These are phyloP conservation scores for Hippoglossus stenolepis DNA, from an alignment of 2,113 vertebrate genomes.

Conservation along the genomic window DNA sequence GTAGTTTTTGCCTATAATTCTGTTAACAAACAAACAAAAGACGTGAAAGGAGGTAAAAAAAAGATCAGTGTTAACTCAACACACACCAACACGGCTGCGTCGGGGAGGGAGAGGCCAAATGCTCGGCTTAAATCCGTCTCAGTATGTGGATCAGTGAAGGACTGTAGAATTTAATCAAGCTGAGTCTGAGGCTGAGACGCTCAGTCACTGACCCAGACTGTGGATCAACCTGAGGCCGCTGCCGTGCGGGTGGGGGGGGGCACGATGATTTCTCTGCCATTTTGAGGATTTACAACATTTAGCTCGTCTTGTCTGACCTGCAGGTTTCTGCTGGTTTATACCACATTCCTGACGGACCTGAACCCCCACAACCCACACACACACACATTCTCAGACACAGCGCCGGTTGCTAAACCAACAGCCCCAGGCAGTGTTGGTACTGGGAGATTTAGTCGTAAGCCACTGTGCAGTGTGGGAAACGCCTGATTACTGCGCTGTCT, in stretches of 20 bases:
- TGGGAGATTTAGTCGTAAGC: slow-evolving; percentile 50
- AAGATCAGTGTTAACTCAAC: background rate
- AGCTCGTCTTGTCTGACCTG: slow-evolving; percentile 13
- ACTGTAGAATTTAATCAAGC: slow-evolving; percentile 17
- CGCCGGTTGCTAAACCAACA: slow-evolving; percentile 75
- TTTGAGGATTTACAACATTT: slow-evolving; percentile 13
- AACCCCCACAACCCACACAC: slow-evolving; percentile 48
- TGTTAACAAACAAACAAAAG: background rate
- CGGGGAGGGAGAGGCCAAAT: background rate
- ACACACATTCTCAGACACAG: slow-evolving; percentile 75
- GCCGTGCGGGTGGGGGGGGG: no score
- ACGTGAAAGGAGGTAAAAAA: no score
- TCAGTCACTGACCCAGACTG: slow-evolving; percentile 35
- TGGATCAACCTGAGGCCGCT: background rate
- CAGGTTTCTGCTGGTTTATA: slow-evolving; percentile 19
- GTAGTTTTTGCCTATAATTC: no score
- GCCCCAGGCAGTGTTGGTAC: slow-evolving; percentile 57
- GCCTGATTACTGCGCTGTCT: background rate
- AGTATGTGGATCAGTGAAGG: slow-evolving; percentile 23
- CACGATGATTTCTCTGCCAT: background rate
- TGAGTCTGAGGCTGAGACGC: slow-evolving; percentile 20
- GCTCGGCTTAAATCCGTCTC: slow-evolving; percentile 13
- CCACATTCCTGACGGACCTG: slow-evolving; percentile 53
- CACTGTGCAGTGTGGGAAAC: slow-evolving; percentile 56
- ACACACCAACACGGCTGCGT: background rate